These are phyloP conservation scores for Dendrolimus pini DNA, from an alignment of 2,888 invertebrate species.

Conservation along the genomic window DNA sequence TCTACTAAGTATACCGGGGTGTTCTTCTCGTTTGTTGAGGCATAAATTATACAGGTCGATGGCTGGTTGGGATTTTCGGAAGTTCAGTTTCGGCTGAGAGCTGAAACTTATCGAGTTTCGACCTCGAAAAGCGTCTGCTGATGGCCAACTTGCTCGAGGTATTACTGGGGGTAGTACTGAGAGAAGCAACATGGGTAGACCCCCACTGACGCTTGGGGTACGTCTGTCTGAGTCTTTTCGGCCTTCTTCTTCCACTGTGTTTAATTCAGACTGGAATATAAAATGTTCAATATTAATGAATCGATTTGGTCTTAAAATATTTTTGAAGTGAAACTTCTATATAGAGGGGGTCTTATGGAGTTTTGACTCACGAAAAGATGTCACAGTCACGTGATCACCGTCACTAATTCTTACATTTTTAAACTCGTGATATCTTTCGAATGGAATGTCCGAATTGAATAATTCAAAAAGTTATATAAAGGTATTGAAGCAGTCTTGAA, in stretches of 20 bases:
- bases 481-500: no score
- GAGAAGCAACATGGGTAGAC: constrained; percentile 81
- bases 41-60: constrained; percentile 78
- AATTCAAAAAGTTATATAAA: no score
- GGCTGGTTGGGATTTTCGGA: constrained; percentile 72
- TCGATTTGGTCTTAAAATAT: no score
- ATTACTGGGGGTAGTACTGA: constrained; percentile 86
- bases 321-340: no score
- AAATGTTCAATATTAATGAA: neutral
- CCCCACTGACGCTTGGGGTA: constrained; percentile 82
- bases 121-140: constrained; percentile 79
- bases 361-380: no score
- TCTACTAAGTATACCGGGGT: constrained; percentile 72
- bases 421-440: no score
- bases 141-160: constrained; percentile 86
- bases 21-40: constrained; percentile 72
- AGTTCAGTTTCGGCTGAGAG: constrained; percentile 80
- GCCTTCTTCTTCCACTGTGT: constrained; percentile 64
- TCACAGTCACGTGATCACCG: no score
- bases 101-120: constrained; percentile 80
- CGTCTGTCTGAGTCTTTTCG: constrained; percentile 38
- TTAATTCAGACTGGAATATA: constrained; percentile 53
- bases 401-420: no score
- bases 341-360: no score
- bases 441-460: no score